Evolutionary conservation across 2,797 vertebrate genomes (phyloP).

Genomic region (Malurus splendens): DNA sequence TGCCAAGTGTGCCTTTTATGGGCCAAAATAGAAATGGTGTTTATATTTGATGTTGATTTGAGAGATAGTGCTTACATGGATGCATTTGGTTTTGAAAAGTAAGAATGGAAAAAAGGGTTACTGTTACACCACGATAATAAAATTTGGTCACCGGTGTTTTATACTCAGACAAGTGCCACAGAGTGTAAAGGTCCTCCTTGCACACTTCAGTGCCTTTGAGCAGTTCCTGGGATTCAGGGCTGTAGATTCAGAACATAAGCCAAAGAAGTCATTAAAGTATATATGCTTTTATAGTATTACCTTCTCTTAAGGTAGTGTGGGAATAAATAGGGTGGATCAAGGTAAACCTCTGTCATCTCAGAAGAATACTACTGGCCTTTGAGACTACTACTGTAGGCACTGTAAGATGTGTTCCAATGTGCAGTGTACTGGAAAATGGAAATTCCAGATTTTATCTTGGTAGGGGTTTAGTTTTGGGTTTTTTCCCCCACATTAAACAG

Average conservation of each 20-base stretch:
- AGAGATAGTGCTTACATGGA: not conserved
- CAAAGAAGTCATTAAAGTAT: not conserved
- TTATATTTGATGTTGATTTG: not conserved
- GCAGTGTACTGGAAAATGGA: not conserved
- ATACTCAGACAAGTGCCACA: not conserved
- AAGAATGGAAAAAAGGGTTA: not conserved
- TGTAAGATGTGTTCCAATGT: not conserved
- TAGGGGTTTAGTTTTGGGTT: not conserved
- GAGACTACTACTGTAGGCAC: not conserved
- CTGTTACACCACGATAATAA: not conserved
- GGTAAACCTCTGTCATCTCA: not conserved
- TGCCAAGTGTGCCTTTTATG: slow-evolving; percentile 1
- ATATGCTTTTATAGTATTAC: not conserved
- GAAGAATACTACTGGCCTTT: not conserved
- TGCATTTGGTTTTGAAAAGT: not conserved
- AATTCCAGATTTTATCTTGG: not conserved
- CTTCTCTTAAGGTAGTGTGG: not conserved
- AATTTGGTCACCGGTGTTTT: not conserved
- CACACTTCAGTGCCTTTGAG: not conserved
- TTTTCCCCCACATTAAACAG: not conserved
- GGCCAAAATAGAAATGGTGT: not conserved
- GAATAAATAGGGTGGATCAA: not conserved
- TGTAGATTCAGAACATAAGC: not conserved
- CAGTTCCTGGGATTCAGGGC: not conserved
- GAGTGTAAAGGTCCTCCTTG: not conserved